These are phyloP conservation scores for Sinocyclocheilus anshuiensis DNA, from an alignment of 2,113 vertebrate genomes.

Conservation along the genomic window DNA sequence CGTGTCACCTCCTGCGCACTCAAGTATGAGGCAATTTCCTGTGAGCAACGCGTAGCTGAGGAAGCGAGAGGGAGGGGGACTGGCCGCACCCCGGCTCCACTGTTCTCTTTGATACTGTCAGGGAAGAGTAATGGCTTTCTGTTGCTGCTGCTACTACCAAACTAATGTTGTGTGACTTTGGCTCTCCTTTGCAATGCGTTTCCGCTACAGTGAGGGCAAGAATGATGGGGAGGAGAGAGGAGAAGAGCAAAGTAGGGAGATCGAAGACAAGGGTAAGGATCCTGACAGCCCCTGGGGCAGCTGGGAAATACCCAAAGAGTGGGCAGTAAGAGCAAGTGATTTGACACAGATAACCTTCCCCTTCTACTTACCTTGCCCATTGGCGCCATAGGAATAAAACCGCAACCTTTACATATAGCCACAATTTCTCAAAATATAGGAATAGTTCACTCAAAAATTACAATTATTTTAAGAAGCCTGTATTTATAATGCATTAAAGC, in stretches of 20 bases:
- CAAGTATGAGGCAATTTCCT: conserved; percentile 82
- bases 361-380: conserved; percentile 14
- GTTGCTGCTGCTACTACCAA: conserved; percentile 70
- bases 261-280: conserved; percentile 45
- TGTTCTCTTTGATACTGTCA: conserved; percentile 75
- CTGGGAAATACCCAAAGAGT: conserved; percentile 40
- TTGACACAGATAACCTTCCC: conserved; percentile 50
- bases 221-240: conserved; percentile 59
- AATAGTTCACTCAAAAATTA: neutral
- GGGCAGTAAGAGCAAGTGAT: conserved; percentile 41
- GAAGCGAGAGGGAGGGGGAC: conserved; percentile 53
- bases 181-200: conserved; percentile 71
- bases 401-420: neutral
- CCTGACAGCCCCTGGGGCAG: conserved; percentile 39
- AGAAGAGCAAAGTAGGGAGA: conserved; percentile 46
- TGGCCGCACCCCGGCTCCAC: conserved; percentile 61
- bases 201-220: conserved; percentile 63
- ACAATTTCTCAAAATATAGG: too few species aligned
- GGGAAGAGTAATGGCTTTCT: conserved; percentile 76
- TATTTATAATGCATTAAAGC: neutral
- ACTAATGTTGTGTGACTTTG: conserved; percentile 77
- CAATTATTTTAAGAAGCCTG: neutral
- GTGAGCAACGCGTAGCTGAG: conserved; percentile 68
- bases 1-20: conserved; percentile 78
- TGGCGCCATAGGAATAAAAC: conserved; percentile 25